Evolutionary conservation across 2,888 invertebrate species (phyloP), one percentile per base, ranked within the genome.

Genomic region (Vandiemenella viatica): DNA sequence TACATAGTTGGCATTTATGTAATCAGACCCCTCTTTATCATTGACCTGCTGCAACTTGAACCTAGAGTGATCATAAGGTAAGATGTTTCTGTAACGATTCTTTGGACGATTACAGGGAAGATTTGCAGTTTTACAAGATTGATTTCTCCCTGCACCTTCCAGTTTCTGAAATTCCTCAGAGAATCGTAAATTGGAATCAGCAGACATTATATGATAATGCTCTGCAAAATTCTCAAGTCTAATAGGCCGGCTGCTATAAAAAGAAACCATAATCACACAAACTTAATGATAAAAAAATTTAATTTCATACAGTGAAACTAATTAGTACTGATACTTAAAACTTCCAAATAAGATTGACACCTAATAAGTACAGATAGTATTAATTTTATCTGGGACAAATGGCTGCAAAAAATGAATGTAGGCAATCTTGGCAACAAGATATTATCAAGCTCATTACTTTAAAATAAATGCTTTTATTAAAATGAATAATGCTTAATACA

Each of bases 111-210:
- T 98, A 62, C 87, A 88, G 15, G 95, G 90, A 58, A 96, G 71
- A 71, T 97, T 95, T 13, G 97, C 93, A 47, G 93, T 93, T 18
- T 85, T 79, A 65, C 89, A 89, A 0, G 89, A 77, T 66, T 91
- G 91, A 61, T 93, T 93, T 45, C 92, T 76, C 0, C 97, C 97
- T 26, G 96, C 87, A 62, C 89, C 87, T 65, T 96, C 96, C 59
- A 98, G 71, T 65, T 95, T 93, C 70, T 98, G 97, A 69, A 96
- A 98, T 68, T 98, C 97, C 68, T 97, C 97, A 55, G 95, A 93
- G 69, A 97, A 98, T 63, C 89, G 76, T 70, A 91, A 96, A 70
- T 96, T 96, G 0, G 92, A 93, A 71, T 97, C 97, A 32, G 95
- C 95, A 10, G 91, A 86, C 95, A 98, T 96, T 56, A 87, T 75